Base-by-base conservation (phyloP, 2,888 invertebrate species). In the Tetramorium bicarinatum region DNA sequence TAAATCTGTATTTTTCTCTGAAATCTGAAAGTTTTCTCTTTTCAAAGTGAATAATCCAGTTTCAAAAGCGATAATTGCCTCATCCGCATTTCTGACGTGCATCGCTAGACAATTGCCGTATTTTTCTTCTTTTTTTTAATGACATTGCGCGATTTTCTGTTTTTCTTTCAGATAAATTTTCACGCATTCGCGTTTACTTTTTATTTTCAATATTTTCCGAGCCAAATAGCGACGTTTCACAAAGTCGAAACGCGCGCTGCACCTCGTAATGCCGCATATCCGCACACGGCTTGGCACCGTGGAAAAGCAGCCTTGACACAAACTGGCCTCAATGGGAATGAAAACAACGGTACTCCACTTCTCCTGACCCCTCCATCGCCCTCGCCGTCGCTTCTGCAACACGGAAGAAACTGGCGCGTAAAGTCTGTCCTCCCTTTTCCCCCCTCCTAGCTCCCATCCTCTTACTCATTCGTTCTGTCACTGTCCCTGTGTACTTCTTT, bases 241-340 rank as follows among this genome's bases (percentile, higher is more conserved):
- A 71, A 79, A 79, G 79, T 47, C 49, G 56, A 71, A 71, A 71
- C 71, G 79, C 79, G 79, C 47, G 71, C 56, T 71, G 71, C 79
- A 71, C 59, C 71, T 47, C 79, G 59, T 79, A 79, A 79, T 71
- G 49, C 47, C 59, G 62, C 71, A 49, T 79, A 79, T 79, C 71
- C 79, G 71, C 59, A 79, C 71, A 79, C 71, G 71, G 59, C 71
- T 87, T 62, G 79, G 84, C 77, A 74, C 52, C 56, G 66, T 64
- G 76, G 87, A 87, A 90, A 88, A 87, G 87, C 84, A 88, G 89
- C 88, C 90, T 89, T 87, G 87, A 87, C 90, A 88, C 84, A 87
- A 87, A 87, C 89, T 86, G 85, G 84, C 87, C 83, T 85, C 86
- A 85, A 86, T 82, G 87, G 81, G 89, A 90, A 90, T 87, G 90